Evolutionary conservation across 2,113 vertebrate species (phyloP), one percentile per base, ranked within the genome.

Genomic region (Channa argus): DNA sequence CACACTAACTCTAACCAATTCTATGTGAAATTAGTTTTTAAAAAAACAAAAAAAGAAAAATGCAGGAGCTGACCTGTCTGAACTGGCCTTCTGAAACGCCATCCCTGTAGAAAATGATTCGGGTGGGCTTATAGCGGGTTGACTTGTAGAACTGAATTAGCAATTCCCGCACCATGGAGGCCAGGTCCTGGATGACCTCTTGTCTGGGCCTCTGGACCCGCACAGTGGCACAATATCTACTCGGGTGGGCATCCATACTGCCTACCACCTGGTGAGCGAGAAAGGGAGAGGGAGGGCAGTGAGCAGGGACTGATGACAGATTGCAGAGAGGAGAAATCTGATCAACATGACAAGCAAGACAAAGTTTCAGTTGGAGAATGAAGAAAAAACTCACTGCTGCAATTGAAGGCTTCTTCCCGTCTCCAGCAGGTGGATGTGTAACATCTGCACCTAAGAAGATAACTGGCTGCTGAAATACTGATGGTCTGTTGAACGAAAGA

Each of bases 61-160:
- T 1, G 24, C 6, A 8, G 33, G 14, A 34, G 50, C 90, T 60
- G 58, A 99, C 98, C 98, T 99, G 98, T 93, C 97, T 95, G 91
- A 99, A 99, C 83, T 99, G 98, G 77, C 98, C 98, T 87, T 99
- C 98, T 69, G 98, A 99, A 80, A 99, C 98, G 3, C 94, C 94
- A 51, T 95, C 94, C 83, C 94, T 88, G 91, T 99, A 99, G 94
- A 98, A 99, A 93, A 99, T 99, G 90, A 99, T 99, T 2, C 98
- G 91, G 2, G 98, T 99, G 89, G 98, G 98, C 85, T 99, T 99
- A 94, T 99, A 99, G 51, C 98, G 96, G 2, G 98, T 99, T 6
- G 98, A 99, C 84, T 99, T 99, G 95, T 99, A 99, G 94, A 99
- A 99, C 83, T 99, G 98, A 88, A 99, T 99, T 75, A 99, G 97